phyloP scores from a whole-genome alignment of 2,113 vertebrate species.

The Ranitomeya imitator region DNA sequence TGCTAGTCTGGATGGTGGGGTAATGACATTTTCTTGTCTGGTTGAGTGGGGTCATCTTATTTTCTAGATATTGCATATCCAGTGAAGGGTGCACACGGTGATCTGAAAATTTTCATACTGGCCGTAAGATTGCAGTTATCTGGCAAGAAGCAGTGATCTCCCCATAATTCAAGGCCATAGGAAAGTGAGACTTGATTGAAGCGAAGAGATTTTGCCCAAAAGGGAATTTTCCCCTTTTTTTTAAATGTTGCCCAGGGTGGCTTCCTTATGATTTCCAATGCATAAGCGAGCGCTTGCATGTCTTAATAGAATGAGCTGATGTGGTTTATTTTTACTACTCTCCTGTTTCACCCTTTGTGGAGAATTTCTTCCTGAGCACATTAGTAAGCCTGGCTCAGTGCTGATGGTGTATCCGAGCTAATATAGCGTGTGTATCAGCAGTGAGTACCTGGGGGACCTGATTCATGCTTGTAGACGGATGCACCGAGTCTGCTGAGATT shows the following conservation, averaged over 20 bases:
- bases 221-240: too few relatives aligned
- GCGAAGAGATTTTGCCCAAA: too few relatives aligned
- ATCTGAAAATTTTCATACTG: neutral
- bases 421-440: conserved; percentile 2
- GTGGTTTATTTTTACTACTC: neutral
- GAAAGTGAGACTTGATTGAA: too few relatives aligned
- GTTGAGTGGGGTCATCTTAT: too few relatives aligned
- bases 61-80: too few relatives aligned
- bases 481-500: neutral
- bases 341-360: neutral
- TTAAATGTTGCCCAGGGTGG: too few relatives aligned
- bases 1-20: too few relatives aligned
- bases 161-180: too few relatives aligned
- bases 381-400: neutral
- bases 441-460: conserved; percentile 8
- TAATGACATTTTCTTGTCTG: too few relatives aligned
- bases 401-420: conserved; percentile 18
- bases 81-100: neutral
- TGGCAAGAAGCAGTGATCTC: neutral
- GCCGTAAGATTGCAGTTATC: neutral
- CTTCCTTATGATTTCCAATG: too few relatives aligned
- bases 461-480: conserved; percentile 17
- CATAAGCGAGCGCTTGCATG: too few relatives aligned
- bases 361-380: neutral
- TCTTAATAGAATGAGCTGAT: too few relatives aligned